Base-by-base conservation (phyloP, 2,888 invertebrate genomes). In the Ptychoptera contaminata region DNA sequence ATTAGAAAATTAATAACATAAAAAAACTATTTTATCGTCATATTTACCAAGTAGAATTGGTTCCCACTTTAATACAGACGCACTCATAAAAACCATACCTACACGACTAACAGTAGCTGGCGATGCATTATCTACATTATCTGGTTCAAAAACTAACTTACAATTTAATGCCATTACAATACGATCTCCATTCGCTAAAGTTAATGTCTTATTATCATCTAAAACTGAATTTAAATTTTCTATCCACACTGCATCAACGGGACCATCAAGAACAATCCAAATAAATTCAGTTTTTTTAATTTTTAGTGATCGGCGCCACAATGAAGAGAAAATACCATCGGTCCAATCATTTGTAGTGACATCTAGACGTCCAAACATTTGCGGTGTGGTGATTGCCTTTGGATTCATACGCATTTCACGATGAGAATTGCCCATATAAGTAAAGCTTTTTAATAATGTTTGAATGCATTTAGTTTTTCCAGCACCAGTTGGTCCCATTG, bases 301-400 rank as follows among this genome's bases (percentile, higher is more conserved):
- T 63, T 82, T 82, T 30, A 80, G 68, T 6, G 85, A 80, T 60
- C 82, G 68, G 55, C 86, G 71, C 86, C 86, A 87, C 5, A 87
- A 62, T 1, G 82, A 84, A 1, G 86, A 86, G 60, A 87, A 87
- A 55, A 87, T 87, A 16, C 87, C 87, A 62, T 87, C 87, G 0
- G 86, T 87, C 87, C 87, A 87, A 58, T 87, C 87, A 60, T 87
- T 87, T 1, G 87, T 87, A 0, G 85, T 79, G 1, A 83, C 85
- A 59, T 87, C 87, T 39, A 87, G 65, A 43, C 76, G 71, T 1
- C 86, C 86, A 60, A 86, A 86, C 82, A 87, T 86, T 70, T 87
- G 86, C 0, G 86, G 78, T 1, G 86, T 85, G 38, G 85, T 86
- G 51, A 86, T 86, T 8, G 86, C 77, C 32, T 32, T 87, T 2